Evolutionary conservation across 2,113 vertebrate genomes (phyloP).

Genomic region (Hypomesus transpacificus): DNA sequence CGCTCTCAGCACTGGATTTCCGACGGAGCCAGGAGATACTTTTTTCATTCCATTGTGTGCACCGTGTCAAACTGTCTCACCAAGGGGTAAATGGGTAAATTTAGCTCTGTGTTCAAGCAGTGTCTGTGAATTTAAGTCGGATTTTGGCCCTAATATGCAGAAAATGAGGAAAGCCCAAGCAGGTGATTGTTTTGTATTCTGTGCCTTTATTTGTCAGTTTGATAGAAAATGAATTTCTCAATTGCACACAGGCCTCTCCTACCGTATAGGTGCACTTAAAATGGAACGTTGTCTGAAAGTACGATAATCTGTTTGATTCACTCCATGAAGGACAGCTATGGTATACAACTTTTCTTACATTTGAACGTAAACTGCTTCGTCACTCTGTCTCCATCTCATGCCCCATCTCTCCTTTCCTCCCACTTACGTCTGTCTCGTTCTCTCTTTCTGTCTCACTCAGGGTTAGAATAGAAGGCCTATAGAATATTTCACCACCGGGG

Average conservation of each 20-base stretch:
- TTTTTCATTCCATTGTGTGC: slow-evolving; percentile 43
- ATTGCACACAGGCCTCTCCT: too few species aligned
- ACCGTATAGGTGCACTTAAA: too few species aligned
- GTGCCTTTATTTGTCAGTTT: not conserved
- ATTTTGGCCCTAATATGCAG: too few species aligned
- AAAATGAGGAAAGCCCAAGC: too few species aligned
- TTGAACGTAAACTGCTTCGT: not conserved
- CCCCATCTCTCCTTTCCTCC: not conserved
- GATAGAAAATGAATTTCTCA: too few species aligned
- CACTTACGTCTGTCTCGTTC: not conserved
- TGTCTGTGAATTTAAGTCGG: too few species aligned
- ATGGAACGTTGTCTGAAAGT: too few species aligned
- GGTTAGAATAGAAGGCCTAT: not conserved
- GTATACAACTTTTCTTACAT: too few species aligned
- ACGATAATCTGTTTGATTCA: too few species aligned
- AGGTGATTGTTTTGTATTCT: not conserved
- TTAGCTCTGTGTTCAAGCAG: too few species aligned
- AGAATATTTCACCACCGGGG: slow-evolving; percentile 20
- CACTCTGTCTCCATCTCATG: not conserved
- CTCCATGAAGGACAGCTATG: too few species aligned
- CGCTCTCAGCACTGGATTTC: slow-evolving; percentile 35
- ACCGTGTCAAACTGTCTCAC: slow-evolving; percentile 28
- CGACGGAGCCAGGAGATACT: slow-evolving; percentile 35
- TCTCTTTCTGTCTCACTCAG: not conserved
- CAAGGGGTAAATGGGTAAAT: too few species aligned